Evolutionary conservation across 2,797 vertebrate genomes (phyloP).

Genomic region (Allochrocebus solatus): DNA sequence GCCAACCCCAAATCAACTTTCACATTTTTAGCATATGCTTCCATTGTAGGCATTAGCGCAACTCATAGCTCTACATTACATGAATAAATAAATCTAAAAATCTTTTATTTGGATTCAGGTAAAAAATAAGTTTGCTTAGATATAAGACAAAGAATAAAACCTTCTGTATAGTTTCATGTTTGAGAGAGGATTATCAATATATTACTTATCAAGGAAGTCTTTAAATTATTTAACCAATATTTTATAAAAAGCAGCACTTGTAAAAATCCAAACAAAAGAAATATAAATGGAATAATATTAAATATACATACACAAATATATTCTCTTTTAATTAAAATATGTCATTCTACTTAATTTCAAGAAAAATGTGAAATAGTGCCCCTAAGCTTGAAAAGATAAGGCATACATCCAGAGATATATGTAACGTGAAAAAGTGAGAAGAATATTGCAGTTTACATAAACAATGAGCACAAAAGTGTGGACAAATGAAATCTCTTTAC

Average conservation of each 20-base stretch:
- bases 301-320: background rate
- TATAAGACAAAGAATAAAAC: background rate
- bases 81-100: conserved; percentile 3
- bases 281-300: background rate
- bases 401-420: background rate
- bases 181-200: background rate
- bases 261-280: conserved; percentile 21
- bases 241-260: conserved; percentile 20
- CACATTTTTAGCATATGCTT: background rate
- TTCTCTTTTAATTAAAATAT: conserved; percentile 26
- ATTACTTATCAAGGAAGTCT: background rate
- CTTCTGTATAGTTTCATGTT: background rate
- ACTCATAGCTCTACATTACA: background rate
- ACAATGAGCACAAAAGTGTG: background rate
- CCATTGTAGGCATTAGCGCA: background rate
- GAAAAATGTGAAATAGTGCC: background rate
- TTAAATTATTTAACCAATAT: conserved; percentile 32
- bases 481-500: background rate
- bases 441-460: background rate
- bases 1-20: background rate
- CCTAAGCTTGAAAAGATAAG: background rate
- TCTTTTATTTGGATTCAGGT: conserved; percentile 1
- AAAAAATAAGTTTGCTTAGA: conserved; percentile 29
- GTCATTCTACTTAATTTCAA: background rate
- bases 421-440: background rate